Base-by-base conservation (phyloP, 2,797 vertebrate species). In the Thunnus albacares region DNA sequence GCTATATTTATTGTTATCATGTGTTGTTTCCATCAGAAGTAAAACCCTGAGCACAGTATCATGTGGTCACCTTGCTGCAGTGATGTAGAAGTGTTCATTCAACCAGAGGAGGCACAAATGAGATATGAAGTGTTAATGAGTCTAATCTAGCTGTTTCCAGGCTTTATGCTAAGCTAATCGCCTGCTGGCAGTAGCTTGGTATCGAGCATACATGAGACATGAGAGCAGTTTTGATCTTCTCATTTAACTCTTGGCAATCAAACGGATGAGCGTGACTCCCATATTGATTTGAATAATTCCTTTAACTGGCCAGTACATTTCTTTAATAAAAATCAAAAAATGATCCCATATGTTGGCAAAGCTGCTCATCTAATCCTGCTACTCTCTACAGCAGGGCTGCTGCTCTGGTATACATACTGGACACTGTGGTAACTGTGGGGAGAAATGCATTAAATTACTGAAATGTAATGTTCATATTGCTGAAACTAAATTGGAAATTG, bases 371-470 rank as follows among this genome's bases (percentile, higher is more conserved):
- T 53, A 5, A 24, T 12, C 20, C 3, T n/a, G 24, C 28, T 6
- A 6, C 17, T 55, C 55, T 18, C 35, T 20, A 28, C 35, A 47
- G 9, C 41, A 20, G 38, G 22, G 15, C 17, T 28, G 6, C 12
- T 63, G 33, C 43, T 45, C 13, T 66, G 13, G 18, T 55, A 17
- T 2, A 26, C 4, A 17, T n/a, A 52, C 4, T 33, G 41, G 8
- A 67, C 24, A 45, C 26, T 24, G 24, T 24, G 24, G 24, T 30
- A 41, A 65, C 60, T 11, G 1, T 3, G 13, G 43, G 67, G 45
- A 9, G 2, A 80, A 76, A 64, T 17, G 57, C 72, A 55, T 76
- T 5, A 60, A 71, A 72, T 61, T 14, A 51, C 55, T 52, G 26
- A 70, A 56, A 41, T 77, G 35, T 33, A 28, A 62, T 0, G 0